Base-by-base conservation (phyloP, 1,140 invertebrate genomes). In the Drosophila seguyi region DNA sequence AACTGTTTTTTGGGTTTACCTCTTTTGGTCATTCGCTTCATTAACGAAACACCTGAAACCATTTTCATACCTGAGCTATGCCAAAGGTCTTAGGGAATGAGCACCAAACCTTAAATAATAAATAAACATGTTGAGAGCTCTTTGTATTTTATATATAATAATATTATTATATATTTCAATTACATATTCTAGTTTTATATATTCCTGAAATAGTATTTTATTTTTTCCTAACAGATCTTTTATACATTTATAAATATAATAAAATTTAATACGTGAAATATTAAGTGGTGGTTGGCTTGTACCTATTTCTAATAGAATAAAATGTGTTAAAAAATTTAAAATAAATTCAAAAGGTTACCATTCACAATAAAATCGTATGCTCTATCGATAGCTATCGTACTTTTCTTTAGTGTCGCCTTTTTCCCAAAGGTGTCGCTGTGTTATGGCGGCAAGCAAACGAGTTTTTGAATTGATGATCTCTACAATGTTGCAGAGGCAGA, bases 1-100 rank as follows among this genome's bases (percentile, higher is more conserved):
- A 39, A 61, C 45, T 31, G 27, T 29, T 53, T 73, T 74, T 31
- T 68, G 13, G 14, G 18, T 31, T 39, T 38, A 6, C 22, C 50
- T 66, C 34, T 50, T 65, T 38, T 57, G 53, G 48, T 44, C 27
- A 53, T 34, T 52, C 25, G 34, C 22, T 66, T 76, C 61, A 59
- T 48, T 75, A 63, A 47, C 73, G 38, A 50, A 63, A 63, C 47
- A 74, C 39, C 36, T 74, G 71, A 74, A 74, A 65, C 50, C 52
- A 38, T 36, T 45, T 73, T 44, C 16, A 20, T 39, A 38, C 38
- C 47, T 27, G 18, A 39, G 27, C 20, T 53, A 50, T 53, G 39
- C 56, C 39, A 63, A 75, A 75, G 73, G 50, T 53, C 73, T 74
- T 65, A 65, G 39, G n/a, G 57, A 57, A 11, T 16, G 1, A 57